Conservation (phyloP, 2,113 vertebrate genomes). For the Haplotaxodon microlepis region DNA sequence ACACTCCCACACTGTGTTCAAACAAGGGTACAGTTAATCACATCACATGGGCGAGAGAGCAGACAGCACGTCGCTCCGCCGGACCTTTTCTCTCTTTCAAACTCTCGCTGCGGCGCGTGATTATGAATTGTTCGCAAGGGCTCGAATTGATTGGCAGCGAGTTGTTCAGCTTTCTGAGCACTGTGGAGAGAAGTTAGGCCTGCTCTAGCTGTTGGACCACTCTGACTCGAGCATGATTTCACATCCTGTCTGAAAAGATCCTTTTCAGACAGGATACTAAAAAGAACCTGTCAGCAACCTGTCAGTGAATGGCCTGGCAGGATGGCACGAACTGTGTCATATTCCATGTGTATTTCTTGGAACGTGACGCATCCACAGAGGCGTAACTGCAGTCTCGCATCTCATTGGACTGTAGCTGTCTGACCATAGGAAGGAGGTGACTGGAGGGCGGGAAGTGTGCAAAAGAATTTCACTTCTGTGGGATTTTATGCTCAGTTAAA, state of each 20-base stretch:
- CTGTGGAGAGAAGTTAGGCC: background rate
- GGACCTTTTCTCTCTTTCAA: background rate
- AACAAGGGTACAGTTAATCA: background rate
- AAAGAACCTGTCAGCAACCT: background rate
- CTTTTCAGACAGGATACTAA: background rate
- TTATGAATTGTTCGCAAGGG: background rate
- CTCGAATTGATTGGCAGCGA: background rate
- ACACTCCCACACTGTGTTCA: background rate
- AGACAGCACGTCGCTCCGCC: background rate
- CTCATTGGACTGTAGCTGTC: background rate
- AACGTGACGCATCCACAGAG: background rate
- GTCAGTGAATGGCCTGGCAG: background rate
- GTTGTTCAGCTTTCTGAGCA: background rate
- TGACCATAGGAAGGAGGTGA: background rate
- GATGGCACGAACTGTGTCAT: background rate
- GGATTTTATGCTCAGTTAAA: fast-evolving
- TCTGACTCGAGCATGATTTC: background rate
- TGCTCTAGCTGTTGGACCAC: background rate
- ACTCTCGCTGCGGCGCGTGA: background rate
- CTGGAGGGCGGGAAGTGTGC: background rate
- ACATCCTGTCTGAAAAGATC: background rate
- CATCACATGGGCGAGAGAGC: background rate
- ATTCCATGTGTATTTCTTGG: background rate
- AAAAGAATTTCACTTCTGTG: background rate
- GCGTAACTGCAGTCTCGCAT: background rate